phyloP scores from a whole-genome alignment of 2,888 invertebrate genomes.

The Watsonalla binaria region DNA sequence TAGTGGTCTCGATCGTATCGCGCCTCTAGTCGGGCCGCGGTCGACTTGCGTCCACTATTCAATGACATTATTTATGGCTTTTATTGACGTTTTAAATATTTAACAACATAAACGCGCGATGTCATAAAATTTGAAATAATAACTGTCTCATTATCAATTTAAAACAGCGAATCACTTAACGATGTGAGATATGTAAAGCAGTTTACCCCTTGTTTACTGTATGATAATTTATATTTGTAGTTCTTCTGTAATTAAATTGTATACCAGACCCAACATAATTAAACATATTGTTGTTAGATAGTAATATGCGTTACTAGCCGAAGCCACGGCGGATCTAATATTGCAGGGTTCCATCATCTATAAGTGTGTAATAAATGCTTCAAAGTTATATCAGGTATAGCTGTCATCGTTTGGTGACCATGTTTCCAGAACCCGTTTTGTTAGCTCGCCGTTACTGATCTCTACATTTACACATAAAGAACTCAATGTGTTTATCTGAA shows the following conservation, averaged over 20 bases:
- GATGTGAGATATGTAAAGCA: slow-evolving; percentile 26
- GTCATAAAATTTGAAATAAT: neutral
- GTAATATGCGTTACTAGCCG: too few relatives aligned
- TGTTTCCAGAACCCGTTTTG: neutral
- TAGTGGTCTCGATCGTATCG: neutral
- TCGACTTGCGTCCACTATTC: neutral
- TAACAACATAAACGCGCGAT: slow-evolving; percentile 17
- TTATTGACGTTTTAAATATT: slow-evolving; percentile 3
- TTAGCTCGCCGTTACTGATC: neutral
- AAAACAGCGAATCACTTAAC: slow-evolving; percentile 44
- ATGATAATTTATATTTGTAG: slow-evolving; percentile 28
- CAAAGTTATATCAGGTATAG: too few relatives aligned
- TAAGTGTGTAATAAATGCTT: too few relatives aligned
- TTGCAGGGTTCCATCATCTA: too few relatives aligned
- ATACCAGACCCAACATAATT: neutral
- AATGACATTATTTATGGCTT: neutral
- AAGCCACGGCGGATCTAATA: too few relatives aligned
- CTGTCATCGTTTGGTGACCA: too few relatives aligned
- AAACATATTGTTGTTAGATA: too few relatives aligned
- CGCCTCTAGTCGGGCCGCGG: neutral
- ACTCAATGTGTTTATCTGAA: too few relatives aligned
- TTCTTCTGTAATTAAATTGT: neutral
- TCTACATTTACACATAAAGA: neutral
- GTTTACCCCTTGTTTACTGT: slow-evolving; percentile 14
- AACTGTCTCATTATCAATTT: slow-evolving; percentile 34